Percentiles rank a stretch among this genome's conserved stretches.
Evolutionary conservation across 1,140 invertebrate genomes (phyloP).

Genomic region (Leptopilina boulardi): DNA sequence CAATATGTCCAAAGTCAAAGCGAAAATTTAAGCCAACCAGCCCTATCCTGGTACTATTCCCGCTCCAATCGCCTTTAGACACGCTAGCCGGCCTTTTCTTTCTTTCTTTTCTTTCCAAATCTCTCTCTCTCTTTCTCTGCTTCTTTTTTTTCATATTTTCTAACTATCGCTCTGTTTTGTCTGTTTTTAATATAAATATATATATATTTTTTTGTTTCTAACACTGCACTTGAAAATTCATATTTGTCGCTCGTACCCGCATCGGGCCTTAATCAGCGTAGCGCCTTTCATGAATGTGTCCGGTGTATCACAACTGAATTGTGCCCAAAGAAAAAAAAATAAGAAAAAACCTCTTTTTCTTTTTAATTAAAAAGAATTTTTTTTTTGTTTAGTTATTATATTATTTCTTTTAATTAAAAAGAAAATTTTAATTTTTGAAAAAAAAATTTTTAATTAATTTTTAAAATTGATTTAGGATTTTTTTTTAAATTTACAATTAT

Average conservation of each 20-base stretch:
- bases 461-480: no score
- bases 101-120: slow-evolving; percentile 42
- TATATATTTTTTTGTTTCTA: slow-evolving; percentile 35
- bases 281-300: slow-evolving; percentile 25
- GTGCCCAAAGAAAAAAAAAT: slow-evolving; percentile 12
- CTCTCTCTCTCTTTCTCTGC: slow-evolving; percentile 47
- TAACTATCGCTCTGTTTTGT: slow-evolving; percentile 48
- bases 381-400: no score
- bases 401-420: no score
- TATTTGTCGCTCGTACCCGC: slow-evolving; percentile 33
- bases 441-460: no score
- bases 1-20: slow-evolving; percentile 67
- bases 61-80: slow-evolving; percentile 75
- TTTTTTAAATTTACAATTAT: no score
- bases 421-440: no score
- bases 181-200: slow-evolving; percentile 5
- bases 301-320: slow-evolving; percentile 1
- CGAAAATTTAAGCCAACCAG: slow-evolving; percentile 68
- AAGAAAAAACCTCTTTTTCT: no score
- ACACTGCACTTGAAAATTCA: slow-evolving; percentile 36
- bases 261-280: slow-evolving; percentile 3
- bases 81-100: slow-evolving; percentile 75
- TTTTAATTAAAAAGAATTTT: no score
- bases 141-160: slow-evolving; percentile 50
- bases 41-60: slow-evolving; percentile 74